These are phyloP conservation scores for Epinephelus awoara DNA, from an alignment of 2,797 vertebrate genomes.

Conservation along the genomic window DNA sequence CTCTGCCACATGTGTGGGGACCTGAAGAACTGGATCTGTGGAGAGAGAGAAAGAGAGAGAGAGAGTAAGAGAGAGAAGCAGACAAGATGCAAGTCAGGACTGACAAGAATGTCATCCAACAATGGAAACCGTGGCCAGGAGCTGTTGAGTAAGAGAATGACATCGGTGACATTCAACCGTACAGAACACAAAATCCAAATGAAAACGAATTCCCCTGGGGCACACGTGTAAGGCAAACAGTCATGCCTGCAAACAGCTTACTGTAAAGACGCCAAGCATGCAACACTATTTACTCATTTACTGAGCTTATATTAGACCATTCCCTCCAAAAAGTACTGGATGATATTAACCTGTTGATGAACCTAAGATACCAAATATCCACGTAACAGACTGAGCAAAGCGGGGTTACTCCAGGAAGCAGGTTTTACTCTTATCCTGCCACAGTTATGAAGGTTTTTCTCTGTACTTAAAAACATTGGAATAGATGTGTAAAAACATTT, in stretches of 20 bases:
- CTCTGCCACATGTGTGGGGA: slow-evolving; percentile 97
- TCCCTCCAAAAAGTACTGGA: background rate
- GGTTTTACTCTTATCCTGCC: background rate
- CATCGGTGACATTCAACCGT: slow-evolving; percentile 6
- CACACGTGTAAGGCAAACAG: slow-evolving; percentile 54
- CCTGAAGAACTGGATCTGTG: slow-evolving; percentile 98
- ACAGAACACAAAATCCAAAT: slow-evolving; percentile 58
- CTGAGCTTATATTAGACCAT: background rate
- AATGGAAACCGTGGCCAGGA: slow-evolving; percentile 17
- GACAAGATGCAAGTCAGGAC: slow-evolving; percentile 59
- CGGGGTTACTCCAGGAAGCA: background rate
- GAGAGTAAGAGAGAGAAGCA: slow-evolving; percentile 23
- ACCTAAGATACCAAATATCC: background rate
- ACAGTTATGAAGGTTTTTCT: background rate
- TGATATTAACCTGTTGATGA: background rate
- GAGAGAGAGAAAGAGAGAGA: slow-evolving; percentile 27
- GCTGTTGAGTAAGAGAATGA: slow-evolving; percentile 33
- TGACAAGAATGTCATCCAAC: slow-evolving; percentile 52
- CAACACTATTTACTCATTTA: background rate
- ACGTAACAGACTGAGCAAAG: background rate
- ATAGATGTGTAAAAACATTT: background rate
- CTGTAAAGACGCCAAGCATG: background rate
- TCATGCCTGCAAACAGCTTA: slow-evolving; percentile 24
- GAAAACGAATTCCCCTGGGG: background rate
- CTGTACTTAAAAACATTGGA: background rate